Conservation (phyloP, 2,797 vertebrate species). For the Okamejei kenojei region DNA sequence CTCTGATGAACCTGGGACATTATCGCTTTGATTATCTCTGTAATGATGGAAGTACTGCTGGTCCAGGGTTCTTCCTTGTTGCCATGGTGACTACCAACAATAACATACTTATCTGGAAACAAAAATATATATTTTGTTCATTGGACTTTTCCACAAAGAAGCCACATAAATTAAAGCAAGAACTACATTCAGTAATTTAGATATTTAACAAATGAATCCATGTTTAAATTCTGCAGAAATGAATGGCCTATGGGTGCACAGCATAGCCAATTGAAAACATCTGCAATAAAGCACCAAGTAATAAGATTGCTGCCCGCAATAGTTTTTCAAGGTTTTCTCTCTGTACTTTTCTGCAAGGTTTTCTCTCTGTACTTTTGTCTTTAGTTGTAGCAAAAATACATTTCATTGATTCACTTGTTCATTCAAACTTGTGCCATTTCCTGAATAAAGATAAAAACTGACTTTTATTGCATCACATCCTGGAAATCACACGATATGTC, state of each 20-base stretch:
- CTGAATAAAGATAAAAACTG: neutral
- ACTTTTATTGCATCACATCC: neutral
- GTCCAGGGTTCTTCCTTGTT: constrained; percentile 60
- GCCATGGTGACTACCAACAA: constrained; percentile 74
- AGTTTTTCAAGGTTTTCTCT: neutral
- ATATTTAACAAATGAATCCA: neutral
- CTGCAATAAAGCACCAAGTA: neutral
- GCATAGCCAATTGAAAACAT: neutral
- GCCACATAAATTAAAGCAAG: neutral
- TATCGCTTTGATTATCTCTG: constrained; percentile 72
- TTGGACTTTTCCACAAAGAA: neutral
- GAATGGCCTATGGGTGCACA: neutral
- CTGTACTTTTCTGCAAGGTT: neutral
- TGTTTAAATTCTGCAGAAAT: neutral
- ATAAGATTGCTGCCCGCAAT: neutral
- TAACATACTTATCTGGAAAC: constrained; percentile 73
- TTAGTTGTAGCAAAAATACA: neutral
- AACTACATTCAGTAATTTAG: constrained; percentile 1
- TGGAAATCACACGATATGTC: neutral
- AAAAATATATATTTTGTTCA: neutral
- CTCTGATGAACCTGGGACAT: constrained; percentile 59
- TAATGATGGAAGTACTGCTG: constrained; percentile 70
- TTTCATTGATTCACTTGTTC: neutral
- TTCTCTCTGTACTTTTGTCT: neutral
- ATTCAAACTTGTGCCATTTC: neutral